Base-by-base conservation (phyloP, 2,888 invertebrate species). In the Laothoe populi region DNA sequence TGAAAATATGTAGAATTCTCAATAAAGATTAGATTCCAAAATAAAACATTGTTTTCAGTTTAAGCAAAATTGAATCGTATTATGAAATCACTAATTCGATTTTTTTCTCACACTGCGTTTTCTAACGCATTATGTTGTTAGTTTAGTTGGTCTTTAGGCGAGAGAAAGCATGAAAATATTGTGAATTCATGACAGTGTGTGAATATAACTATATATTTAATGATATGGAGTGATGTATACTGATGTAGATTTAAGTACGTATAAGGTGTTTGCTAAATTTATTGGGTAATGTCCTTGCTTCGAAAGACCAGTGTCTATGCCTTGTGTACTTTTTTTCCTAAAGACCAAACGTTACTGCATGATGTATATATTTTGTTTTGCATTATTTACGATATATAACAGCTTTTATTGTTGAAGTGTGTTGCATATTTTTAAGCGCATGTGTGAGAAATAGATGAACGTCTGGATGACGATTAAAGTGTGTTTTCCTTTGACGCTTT, bases 321-420 rank as follows among this genome's bases (percentile, higher is more conserved):
- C 70, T 81, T 74, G 44, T 86, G 71, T 84, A 78, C 68, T 82
- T 82, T 85, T 80, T 86, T 84, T 86, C 90, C 92, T 92, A 91
- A 92, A 92, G 92, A 92, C 91, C 92, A 92, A 92, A 92, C 91
- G 89, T 87, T 88, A 91, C 83, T 90, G 92, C 92, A 92, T 92
- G 92, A 72, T 81, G 70, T 82, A 73, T 70, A 76, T 81, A 77
- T 82, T 86, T 83, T 84, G 63, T 85, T 86, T 86, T 87, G 85
- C 78, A 82, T 68, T 82, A 82, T 82, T 68, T 82, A 82, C 82
- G 71, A 73, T 79, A 79, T 72, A 78, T 81, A 79, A 74, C 72
- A 80, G 88, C 88, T 91, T 90, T 74, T 70, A 73, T 73, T 75
- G 69, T 71, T 73, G 63, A 67, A 76, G 83, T 84, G 81, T 86